Conservation (phyloP, 53 echinoderm and acorn worm species). For the Echinometra lucunter region DNA sequence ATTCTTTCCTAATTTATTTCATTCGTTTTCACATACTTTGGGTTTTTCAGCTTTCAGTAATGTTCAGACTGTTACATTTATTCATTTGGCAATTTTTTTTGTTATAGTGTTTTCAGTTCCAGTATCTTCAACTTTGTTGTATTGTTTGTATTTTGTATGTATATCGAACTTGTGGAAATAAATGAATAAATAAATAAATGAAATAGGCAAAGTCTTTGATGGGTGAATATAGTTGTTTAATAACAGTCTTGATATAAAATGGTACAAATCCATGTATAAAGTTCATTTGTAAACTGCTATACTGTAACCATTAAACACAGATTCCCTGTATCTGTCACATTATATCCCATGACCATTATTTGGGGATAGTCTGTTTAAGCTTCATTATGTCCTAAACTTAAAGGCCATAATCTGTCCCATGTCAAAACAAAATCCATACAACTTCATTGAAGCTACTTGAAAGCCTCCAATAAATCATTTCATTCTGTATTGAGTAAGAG, state of each 20-base stretch:
- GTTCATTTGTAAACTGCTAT: not conserved
- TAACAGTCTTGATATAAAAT: not conserved
- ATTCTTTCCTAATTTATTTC: too few relatives aligned
- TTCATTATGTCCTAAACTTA: not conserved
- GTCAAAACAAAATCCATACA: slow-evolving; percentile 49
- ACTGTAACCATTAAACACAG: too few relatives aligned
- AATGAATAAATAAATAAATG: too few relatives aligned
- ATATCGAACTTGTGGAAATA: too few relatives aligned
- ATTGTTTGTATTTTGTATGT: too few relatives aligned
- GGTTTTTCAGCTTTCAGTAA: too few relatives aligned
- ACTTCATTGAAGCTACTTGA: not conserved
- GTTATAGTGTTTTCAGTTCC: too few relatives aligned
- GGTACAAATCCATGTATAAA: not conserved
- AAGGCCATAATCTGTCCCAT: not conserved
- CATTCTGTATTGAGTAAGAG: not conserved
- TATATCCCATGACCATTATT: not conserved
- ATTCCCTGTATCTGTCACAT: not conserved
- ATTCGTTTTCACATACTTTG: too few relatives aligned
- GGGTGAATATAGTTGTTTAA: not conserved
- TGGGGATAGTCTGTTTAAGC: not conserved
- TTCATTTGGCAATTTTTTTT: too few relatives aligned
- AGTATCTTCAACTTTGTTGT: too few relatives aligned
- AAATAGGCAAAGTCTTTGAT: not conserved
- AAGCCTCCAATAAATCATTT: slow-evolving; percentile 30
- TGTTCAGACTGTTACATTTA: too few relatives aligned